Base-by-base conservation (phyloP, 2,113 vertebrate species). In the Odobenus rosmarus region DNA sequence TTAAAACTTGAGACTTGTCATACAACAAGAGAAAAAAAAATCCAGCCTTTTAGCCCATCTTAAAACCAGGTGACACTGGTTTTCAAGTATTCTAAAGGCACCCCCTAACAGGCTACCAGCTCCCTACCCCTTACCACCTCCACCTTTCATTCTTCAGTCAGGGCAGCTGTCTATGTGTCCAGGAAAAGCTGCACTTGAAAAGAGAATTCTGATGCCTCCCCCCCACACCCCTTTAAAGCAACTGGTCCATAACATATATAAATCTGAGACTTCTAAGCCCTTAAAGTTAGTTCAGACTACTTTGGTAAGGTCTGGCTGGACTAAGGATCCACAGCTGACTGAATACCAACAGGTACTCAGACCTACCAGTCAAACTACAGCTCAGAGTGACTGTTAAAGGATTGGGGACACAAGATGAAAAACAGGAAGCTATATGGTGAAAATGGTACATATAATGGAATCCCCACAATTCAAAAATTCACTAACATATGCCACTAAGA, bases 171-270 rank as follows among this genome's bases (percentile, higher is more conserved):
- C 85, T 69, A 82, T 94, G 15, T 4, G 86, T 89, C 31, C 9
- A 97, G 23, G 13, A 59, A 83, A 92, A 87, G 36, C 69, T 92
- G 53, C 7, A 69, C 64, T 90, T 94, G 28, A 95, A 96, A 86
- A 92, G 18, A 76, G 24, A 82, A 92, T 93, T 87, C n/a, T 90
- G 61, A 39, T 15, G 39, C 4, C 21, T 53, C 33, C 77, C 61
- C 7, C 4, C 82, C 49, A n/a, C 4, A 10, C 55, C 16, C 55
- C 53, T 93, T 69, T 28, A 36, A 89, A 90, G 49, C 39, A 88
- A 69, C 8, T 92, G 51, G 28, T 26, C 79, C 93, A 72, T 42
- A 94, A 76, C 3, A 87, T 33, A 79, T 11, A 69, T 31, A 96
- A 92, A 12, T 71, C 42, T 84, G 23, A 94, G 55, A 90, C 12